phyloP scores from a whole-genome alignment of 2,797 vertebrate genomes.

The Pteronotus mesoamericanus region DNA sequence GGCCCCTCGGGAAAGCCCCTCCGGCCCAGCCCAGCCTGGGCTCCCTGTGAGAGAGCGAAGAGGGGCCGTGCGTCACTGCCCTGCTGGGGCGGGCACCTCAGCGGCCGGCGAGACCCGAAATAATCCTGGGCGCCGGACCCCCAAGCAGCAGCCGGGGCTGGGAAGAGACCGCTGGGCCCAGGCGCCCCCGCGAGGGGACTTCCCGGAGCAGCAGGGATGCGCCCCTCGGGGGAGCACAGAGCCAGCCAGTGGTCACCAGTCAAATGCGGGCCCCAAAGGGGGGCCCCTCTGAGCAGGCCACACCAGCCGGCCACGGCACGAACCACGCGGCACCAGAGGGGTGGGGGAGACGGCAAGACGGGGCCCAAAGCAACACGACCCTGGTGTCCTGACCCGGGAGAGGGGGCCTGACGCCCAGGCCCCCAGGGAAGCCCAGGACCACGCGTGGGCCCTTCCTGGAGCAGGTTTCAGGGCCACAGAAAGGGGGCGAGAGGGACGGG shows the following conservation, averaged over 20 bases:
- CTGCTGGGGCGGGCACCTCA: too few species aligned
- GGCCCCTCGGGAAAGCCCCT: background rate
- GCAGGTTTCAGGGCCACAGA: background rate
- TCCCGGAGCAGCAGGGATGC: too few species aligned
- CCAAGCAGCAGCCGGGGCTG: too few species aligned
- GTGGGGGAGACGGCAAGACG: fast-evolving
- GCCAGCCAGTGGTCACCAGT: too few species aligned
- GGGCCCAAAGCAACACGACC: background rate
- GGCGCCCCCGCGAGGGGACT: too few species aligned
- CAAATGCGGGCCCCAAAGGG: too few species aligned
- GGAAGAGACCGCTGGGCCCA: too few species aligned
- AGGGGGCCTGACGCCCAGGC: background rate
- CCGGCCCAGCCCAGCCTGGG: background rate
- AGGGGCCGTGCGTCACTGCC: background rate
- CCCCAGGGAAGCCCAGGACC: background rate
- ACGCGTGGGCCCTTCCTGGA: too few species aligned
- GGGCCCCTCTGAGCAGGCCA: background rate
- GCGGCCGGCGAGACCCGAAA: too few species aligned
- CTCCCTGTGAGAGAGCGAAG: background rate
- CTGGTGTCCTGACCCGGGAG: background rate
- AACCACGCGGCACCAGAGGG: background rate
- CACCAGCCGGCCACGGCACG: background rate
- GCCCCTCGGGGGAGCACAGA: background rate
- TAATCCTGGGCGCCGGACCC: too few species aligned
- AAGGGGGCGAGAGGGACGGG: fast-evolving